Conservation (phyloP, 2,888 invertebrate species). For the Anarsia innoxiella region DNA sequence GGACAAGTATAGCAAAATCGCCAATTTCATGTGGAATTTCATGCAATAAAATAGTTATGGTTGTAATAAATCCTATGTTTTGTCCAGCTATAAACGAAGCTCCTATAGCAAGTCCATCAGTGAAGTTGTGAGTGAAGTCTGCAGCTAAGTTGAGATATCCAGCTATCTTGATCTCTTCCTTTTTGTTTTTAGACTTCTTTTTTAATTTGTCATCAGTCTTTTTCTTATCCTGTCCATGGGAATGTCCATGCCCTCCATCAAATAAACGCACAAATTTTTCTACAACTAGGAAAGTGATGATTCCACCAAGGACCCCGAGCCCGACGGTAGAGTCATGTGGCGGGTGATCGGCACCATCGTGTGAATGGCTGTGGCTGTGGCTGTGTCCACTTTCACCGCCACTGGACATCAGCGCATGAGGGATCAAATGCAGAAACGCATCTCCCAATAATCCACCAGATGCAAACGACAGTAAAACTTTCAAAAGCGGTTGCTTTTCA, state of each 20-base stretch:
- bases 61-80: conserved; percentile 91
- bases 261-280: conserved; percentile 94
- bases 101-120: conserved; percentile 99
- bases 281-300: conserved; percentile 92
- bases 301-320: conserved; percentile 94
- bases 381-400: conserved; percentile 58
- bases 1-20: conserved; percentile 98
- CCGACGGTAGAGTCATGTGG: conserved; percentile 92
- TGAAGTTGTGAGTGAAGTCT: conserved; percentile 99
- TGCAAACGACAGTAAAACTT: conserved; percentile 93
- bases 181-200: conserved; percentile 46
- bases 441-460: conserved; percentile 97
- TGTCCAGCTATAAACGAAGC: conserved; percentile 96
- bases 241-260: conserved; percentile 88
- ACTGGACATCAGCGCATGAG: conserved; percentile 84
- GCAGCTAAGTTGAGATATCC: conserved; percentile 98
- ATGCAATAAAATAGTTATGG: conserved; percentile 96
- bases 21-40: conserved; percentile 99
- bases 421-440: conserved; percentile 98
- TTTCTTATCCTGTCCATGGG: conserved; percentile 73
- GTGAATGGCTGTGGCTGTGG: conserved; percentile 72
- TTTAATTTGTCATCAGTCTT: conserved; percentile 56
- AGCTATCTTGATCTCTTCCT: conserved; percentile 63
- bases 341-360: conserved; percentile 61
- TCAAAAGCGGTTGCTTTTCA: conserved; percentile 89